A percentile compares a stretch with the other conserved stretches of the same genome.
These are phyloP conservation scores for Folsomia manolachei DNA, from an alignment of 2,888 invertebrate genomes.

Conservation along the genomic window DNA sequence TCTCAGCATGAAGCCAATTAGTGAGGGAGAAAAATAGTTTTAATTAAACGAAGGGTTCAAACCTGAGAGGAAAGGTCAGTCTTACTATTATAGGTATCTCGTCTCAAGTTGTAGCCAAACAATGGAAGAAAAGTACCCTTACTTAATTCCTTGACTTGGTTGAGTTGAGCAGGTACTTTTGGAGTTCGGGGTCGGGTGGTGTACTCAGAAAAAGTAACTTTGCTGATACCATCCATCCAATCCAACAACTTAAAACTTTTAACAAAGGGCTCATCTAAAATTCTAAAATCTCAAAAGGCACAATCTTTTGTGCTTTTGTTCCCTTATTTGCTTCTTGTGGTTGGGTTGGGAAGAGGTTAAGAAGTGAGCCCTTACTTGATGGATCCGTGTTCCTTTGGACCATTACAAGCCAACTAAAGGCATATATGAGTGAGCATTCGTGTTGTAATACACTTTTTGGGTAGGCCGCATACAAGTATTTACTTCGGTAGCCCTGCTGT, in stretches of 20 bases:
- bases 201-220: no score
- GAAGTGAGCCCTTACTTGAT: background rate
- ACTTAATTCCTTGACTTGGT: no score
- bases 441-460: no score
- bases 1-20: slow-evolving; percentile 14
- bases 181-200: background rate
- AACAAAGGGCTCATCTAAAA: background rate
- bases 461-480: background rate
- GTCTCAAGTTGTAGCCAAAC: no score
- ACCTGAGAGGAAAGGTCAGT: background rate
- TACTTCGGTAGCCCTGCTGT: background rate
- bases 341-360: background rate
- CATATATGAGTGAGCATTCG: background rate
- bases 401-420: background rate
- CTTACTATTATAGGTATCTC: background rate
- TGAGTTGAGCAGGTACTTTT: background rate
- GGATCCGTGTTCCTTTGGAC: background rate
- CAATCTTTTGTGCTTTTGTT: background rate
- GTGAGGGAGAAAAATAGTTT: slow-evolving; percentile 1
- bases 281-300: background rate
- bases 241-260: no score
- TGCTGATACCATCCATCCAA: background rate
- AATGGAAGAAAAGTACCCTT: no score
- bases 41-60: slow-evolving; percentile 12
- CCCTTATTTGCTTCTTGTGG: slow-evolving; percentile 1